Conservation (phyloP, 2,888 invertebrate genomes). For the Drosophila neotestacea region DNA sequence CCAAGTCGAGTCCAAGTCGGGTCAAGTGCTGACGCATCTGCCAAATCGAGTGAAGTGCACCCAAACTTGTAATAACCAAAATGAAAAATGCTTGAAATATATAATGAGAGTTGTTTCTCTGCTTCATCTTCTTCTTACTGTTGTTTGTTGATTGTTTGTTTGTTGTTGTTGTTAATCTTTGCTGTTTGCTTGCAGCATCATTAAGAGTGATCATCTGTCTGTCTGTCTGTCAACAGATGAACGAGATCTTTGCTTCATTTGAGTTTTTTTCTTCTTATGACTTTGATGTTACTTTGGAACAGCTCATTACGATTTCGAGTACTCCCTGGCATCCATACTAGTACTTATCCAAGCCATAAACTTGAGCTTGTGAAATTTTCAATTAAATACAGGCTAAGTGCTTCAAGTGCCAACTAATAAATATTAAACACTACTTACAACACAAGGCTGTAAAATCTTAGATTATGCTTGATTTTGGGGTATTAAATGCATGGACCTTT, state of each 20-base stretch:
- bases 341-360: constrained; percentile 27
- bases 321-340: background rate
- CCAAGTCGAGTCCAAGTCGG: constrained; percentile 22
- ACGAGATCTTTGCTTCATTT: constrained; percentile 66
- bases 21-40: constrained; percentile 1
- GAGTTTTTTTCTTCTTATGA: constrained; percentile 36
- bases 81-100: constrained; percentile 65
- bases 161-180: constrained; percentile 31
- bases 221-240: constrained; percentile 53
- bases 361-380: constrained; percentile 50
- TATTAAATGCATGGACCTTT: background rate
- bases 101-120: constrained; percentile 73
- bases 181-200: constrained; percentile 69
- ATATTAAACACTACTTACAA: constrained; percentile 3
- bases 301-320: constrained; percentile 46
- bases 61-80: constrained; percentile 71
- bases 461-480: background rate
- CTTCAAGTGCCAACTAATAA: constrained; percentile 20
- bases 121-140: constrained; percentile 11
- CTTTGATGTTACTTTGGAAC: constrained; percentile 35
- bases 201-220: constrained; percentile 80
- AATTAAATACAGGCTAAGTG: constrained; percentile 54
- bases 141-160: constrained; percentile 9
- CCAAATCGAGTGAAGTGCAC: constrained; percentile 74
- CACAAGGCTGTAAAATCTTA: background rate